These are phyloP conservation scores for Drosophila aldrichi DNA, from an alignment of 2,888 invertebrate genomes.

Conservation along the genomic window DNA sequence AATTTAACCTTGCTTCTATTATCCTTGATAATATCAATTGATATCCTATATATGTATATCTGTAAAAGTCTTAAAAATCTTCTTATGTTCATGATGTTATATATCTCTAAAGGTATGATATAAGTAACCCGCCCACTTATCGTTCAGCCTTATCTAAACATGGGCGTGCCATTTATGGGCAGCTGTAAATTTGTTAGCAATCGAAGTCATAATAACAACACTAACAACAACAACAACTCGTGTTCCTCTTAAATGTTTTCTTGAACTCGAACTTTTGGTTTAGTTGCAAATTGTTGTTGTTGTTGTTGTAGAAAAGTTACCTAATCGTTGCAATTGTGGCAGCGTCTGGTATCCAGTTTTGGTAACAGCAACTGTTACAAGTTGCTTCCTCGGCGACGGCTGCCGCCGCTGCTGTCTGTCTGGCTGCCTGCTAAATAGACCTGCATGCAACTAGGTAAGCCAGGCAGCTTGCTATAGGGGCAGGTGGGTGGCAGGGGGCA, in stretches of 20 bases:
- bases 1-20: no score
- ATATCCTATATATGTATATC: background rate
- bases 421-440: slow-evolving; percentile 51
- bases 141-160: background rate
- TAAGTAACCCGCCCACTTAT: slow-evolving; percentile 29
- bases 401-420: slow-evolving; percentile 15
- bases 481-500: background rate
- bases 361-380: slow-evolving; percentile 56
- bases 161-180: slow-evolving; percentile 23
- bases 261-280: slow-evolving; percentile 83
- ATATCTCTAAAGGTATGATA: background rate
- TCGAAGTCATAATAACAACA: slow-evolving; percentile 12
- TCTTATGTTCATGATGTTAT: background rate
- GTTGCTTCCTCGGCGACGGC: slow-evolving; percentile 61
- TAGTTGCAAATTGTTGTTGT: slow-evolving; percentile 13
- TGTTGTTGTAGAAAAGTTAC: slow-evolving; percentile 51
- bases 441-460: slow-evolving; percentile 25
- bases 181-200: slow-evolving; percentile 40
- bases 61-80: background rate
- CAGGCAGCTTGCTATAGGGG: slow-evolving; percentile 33
- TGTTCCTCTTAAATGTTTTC: slow-evolving; percentile 57
- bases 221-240: slow-evolving; percentile 2
- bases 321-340: slow-evolving; percentile 62
- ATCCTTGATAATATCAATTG: no score
- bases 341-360: slow-evolving; percentile 48